phyloP scores from a whole-genome alignment of 37 sponge, comb jelly and placozoan species.

The Haliclona indistincta region DNA sequence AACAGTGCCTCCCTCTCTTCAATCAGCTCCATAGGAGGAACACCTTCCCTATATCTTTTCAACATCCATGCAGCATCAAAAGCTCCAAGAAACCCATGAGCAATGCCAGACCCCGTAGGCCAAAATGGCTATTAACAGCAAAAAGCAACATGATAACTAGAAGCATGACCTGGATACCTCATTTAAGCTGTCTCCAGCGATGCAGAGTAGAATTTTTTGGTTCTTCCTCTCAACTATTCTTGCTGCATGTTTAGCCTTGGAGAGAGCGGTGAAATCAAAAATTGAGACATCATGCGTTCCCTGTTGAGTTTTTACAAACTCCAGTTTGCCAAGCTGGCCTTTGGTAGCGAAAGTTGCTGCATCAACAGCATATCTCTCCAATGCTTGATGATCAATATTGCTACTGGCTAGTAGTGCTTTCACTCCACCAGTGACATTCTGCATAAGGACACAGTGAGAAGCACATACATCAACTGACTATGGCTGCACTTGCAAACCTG shows the following conservation, averaged over 20 bases:
- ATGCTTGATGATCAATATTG: slow-evolving; percentile 53
- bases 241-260: slow-evolving; percentile 76
- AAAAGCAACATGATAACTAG: not conserved
- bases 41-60: slow-evolving; percentile 71
- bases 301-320: slow-evolving; percentile 68
- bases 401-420: slow-evolving; percentile 47
- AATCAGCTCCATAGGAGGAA: slow-evolving; percentile 61
- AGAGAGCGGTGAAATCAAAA: slow-evolving; percentile 93
- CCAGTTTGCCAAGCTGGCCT: slow-evolving; percentile 60
- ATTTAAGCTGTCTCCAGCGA: slow-evolving; percentile 86
- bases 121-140: slow-evolving; percentile 83
- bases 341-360: slow-evolving; percentile 84
- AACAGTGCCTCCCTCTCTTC: slow-evolving; percentile 75
- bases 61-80: slow-evolving; percentile 95
- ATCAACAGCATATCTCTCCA: slow-evolving; percentile 75
- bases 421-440: too few relatives aligned
- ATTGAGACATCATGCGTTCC: slow-evolving; percentile 88
- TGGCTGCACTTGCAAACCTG: not conserved
- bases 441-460: too few relatives aligned
- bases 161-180: slow-evolving; percentile 48
- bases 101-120: slow-evolving; percentile 94
- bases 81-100: slow-evolving; percentile 85
- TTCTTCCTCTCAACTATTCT: slow-evolving; percentile 78
- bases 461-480: not conserved
- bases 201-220: slow-evolving; percentile 62